phyloP scores from a whole-genome alignment of 35 echinoderm and acorn worm species.

The Lytechinus variegatus region DNA sequence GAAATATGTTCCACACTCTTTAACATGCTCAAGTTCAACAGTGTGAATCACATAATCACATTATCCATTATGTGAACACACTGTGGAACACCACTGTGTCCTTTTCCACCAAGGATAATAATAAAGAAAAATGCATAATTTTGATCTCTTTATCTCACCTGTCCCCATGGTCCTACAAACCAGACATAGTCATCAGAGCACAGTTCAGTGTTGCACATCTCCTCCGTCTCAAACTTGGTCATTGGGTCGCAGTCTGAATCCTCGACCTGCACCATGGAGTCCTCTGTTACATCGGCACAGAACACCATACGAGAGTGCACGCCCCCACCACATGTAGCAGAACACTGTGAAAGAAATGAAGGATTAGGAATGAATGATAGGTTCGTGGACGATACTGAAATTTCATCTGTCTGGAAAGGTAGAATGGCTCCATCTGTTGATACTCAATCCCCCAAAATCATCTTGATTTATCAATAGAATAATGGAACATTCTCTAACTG shows the following conservation, averaged over 20 bases:
- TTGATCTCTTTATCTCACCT: neutral
- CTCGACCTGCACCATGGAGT: neutral
- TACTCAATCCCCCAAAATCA: neutral
- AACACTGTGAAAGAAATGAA: neutral
- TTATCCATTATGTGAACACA: no score
- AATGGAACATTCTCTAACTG: neutral
- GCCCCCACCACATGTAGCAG: constrained; percentile 34
- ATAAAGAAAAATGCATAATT: neutral
- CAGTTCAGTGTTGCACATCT: neutral
- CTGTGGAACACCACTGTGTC: no score
- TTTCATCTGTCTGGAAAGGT: neutral
- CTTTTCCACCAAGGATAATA: no score
- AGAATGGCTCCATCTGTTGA: neutral
- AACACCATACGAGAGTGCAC: constrained; percentile 45
- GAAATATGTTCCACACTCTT: no score
- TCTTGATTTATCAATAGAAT: neutral
- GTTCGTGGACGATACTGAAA: neutral
- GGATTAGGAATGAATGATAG: neutral
- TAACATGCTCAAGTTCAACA: no score
- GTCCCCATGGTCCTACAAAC: constrained; percentile 22
- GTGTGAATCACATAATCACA: no score
- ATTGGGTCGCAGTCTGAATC: neutral
- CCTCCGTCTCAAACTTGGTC: constrained; percentile 14
- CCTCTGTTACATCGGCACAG: neutral
- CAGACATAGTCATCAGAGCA: constrained; percentile 18